phyloP scores from a whole-genome alignment of 2,113 vertebrate species.

The Delphinus delphis region DNA sequence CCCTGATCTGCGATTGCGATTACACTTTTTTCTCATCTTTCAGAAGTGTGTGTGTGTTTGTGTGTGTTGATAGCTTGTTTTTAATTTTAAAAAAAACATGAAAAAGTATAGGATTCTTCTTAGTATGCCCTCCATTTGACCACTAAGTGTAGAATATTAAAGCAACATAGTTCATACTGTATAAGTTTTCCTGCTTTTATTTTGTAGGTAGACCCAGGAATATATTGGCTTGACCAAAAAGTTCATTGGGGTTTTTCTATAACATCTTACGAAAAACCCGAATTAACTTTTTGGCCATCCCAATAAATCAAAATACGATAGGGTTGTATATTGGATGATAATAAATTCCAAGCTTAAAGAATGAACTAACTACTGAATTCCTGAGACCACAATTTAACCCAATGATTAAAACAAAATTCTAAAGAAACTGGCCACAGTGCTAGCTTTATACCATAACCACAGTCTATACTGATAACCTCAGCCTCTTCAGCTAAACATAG shows the following conservation, averaged over 20 bases:
- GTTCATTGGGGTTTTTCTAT: too few relatives aligned
- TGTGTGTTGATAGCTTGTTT: neutral
- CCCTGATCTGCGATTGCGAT: neutral
- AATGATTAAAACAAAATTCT: conserved; percentile 22
- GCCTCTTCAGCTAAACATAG: neutral
- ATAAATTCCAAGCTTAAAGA: neutral
- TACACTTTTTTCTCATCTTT: neutral
- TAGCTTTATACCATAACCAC: neutral
- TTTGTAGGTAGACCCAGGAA: conserved; percentile 8
- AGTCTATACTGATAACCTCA: neutral
- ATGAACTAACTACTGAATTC: neutral
- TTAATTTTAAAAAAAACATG: neutral
- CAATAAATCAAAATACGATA: neutral
- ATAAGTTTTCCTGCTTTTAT: conserved; percentile 43
- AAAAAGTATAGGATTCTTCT: neutral
- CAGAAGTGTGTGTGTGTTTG: neutral
- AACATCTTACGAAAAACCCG: too few relatives aligned
- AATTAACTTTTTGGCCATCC: too few relatives aligned
- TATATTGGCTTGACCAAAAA: neutral
- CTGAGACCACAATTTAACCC: neutral
- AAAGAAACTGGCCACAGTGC: neutral
- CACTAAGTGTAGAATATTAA: neutral
- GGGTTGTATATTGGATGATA: neutral
- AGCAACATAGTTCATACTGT: neutral
- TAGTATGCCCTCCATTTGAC: neutral